These are phyloP conservation scores for Pseudanteris insignis DNA, from an alignment of 2,888 invertebrate genomes.

Conservation along the genomic window DNA sequence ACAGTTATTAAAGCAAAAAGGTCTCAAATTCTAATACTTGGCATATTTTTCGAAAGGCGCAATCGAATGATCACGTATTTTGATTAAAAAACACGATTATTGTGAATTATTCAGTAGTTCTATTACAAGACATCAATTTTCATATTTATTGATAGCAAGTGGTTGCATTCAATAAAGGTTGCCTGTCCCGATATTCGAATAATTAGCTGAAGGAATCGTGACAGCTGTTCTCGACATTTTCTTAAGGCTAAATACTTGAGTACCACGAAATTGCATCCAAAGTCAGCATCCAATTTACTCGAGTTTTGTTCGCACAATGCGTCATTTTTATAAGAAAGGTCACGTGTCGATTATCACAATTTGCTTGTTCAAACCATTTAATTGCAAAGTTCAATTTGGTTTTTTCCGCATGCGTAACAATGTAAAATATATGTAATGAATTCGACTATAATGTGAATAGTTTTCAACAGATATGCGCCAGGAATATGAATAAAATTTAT, in stretches of 20 bases:
- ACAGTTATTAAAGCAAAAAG: too few relatives aligned
- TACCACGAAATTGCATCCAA: slow-evolving; percentile 22
- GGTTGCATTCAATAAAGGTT: slow-evolving; percentile 25
- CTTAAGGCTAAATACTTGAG: slow-evolving; percentile 43
- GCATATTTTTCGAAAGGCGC: too few relatives aligned
- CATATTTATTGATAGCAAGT: slow-evolving; percentile 7
- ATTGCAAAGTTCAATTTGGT: not conserved
- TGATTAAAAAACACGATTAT: not conserved
- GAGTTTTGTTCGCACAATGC: slow-evolving; percentile 35
- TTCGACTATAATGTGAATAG: too few relatives aligned
- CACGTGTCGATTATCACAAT: slow-evolving; percentile 28
- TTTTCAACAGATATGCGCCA: too few relatives aligned
- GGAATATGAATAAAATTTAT: too few relatives aligned
- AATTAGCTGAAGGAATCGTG: slow-evolving; percentile 41
- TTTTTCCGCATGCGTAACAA: too few relatives aligned
- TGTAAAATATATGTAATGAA: too few relatives aligned
- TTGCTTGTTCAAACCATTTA: not conserved
- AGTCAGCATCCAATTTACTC: slow-evolving; percentile 47
- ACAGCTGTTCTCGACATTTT: slow-evolving; percentile 43
- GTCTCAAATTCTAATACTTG: too few relatives aligned
- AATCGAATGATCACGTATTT: too few relatives aligned
- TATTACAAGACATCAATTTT: slow-evolving; percentile 4
- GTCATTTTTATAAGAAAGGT: slow-evolving; percentile 34
- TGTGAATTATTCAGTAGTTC: slow-evolving; percentile 1
- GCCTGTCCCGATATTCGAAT: slow-evolving; percentile 24